Conservation (phyloP, 2,888 invertebrate genomes). For the Phasia obesa region DNA sequence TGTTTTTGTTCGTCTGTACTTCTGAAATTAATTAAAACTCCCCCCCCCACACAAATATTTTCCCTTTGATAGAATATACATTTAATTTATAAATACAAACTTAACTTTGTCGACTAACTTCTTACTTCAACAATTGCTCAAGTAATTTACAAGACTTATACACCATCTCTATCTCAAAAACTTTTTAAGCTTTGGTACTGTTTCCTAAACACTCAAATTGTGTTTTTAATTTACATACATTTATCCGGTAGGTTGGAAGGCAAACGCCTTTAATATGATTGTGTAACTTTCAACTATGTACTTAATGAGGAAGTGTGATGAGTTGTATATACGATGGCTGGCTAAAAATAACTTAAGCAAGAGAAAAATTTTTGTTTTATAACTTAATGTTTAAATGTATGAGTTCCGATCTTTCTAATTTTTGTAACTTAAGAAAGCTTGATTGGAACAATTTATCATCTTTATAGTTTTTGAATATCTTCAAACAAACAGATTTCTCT, state of each 20-base stretch:
- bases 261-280: conserved; percentile 57
- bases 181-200: conserved; percentile 9
- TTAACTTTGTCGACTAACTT: conserved; percentile 32
- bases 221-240: conserved; percentile 40
- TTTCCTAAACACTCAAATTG: background rate
- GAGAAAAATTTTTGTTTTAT: no score
- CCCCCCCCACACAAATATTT: conserved; percentile 1
- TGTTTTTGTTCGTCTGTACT: conserved; percentile 16
- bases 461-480: no score
- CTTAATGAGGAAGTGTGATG: background rate
- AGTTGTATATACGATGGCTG: background rate
- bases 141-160: conserved; percentile 39
- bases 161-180: background rate
- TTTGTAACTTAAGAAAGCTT: no score
- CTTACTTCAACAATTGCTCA: conserved; percentile 34
- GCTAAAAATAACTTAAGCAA: background rate
- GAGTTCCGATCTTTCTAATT: no score
- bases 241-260: conserved; percentile 30
- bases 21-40: conserved; percentile 17
- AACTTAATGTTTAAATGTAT: no score
- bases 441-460: no score
- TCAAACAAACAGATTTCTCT: no score
- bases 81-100: conserved; percentile 16
- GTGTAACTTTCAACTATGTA: conserved; percentile 28
- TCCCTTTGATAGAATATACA: conserved; percentile 28